Conservation (phyloP, 2,797 vertebrate genomes). For the Phrynocephalus forsythii region DNA sequence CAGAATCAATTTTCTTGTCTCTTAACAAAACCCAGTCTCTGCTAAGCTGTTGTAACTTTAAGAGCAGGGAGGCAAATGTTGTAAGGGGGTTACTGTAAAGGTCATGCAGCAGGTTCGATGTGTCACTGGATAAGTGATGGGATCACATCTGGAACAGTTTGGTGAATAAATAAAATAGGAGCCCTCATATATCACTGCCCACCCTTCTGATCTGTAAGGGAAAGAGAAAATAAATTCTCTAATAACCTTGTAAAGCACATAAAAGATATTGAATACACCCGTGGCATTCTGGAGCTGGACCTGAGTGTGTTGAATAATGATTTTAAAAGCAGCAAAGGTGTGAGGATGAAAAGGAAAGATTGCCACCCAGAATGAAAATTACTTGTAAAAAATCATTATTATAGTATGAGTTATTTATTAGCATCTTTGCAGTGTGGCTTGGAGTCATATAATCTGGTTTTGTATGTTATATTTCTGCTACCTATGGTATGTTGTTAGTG, state of each 20-base stretch:
- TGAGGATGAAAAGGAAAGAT: conserved; percentile 39
- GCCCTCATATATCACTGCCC: conserved; percentile 89
- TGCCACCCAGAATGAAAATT: conserved; percentile 71
- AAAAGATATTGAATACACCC: conserved; percentile 84
- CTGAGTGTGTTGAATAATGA: conserved; percentile 76
- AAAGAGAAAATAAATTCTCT: conserved; percentile 90
- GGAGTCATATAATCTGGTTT: conserved; percentile 68
- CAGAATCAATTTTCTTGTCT: conserved; percentile 75
- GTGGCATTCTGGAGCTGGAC: conserved; percentile 78
- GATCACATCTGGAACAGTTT: conserved; percentile 93
- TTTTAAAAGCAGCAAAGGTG: conserved; percentile 69
- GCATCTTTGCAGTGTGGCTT: conserved; percentile 63
- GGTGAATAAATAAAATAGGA: conserved; percentile 90
- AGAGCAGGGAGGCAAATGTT: conserved; percentile 82
- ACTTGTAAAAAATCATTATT: conserved; percentile 65
- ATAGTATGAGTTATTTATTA: conserved; percentile 80
- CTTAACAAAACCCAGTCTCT: conserved; percentile 71
- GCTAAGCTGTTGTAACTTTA: conserved; percentile 78
- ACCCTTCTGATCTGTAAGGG: conserved; percentile 86
- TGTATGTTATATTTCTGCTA: too few relatives aligned
- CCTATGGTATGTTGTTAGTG: too few relatives aligned
- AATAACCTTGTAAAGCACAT: conserved; percentile 89
- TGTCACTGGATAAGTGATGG: conserved; percentile 91
- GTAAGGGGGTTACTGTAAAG: conserved; percentile 85
- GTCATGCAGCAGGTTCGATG: conserved; percentile 88